Evolutionary conservation across 2,888 invertebrate species (phyloP).

Genomic region (Arctia plantaginis): DNA sequence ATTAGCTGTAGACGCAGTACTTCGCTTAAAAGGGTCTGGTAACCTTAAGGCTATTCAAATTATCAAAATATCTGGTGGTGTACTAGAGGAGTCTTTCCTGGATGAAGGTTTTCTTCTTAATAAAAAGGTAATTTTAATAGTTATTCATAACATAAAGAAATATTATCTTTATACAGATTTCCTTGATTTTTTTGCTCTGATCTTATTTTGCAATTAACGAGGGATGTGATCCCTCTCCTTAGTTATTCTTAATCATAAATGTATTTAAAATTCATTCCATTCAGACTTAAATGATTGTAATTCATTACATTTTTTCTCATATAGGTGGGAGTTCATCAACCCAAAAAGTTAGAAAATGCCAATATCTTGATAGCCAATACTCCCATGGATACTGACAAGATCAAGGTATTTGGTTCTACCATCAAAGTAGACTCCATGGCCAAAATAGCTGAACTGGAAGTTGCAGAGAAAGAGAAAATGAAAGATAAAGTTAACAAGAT

Average conservation of each 20-base stretch:
- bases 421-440: slow-evolving; percentile 97
- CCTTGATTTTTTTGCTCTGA: neutral
- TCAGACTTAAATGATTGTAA: neutral
- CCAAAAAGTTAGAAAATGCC: slow-evolving; percentile 97
- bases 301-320: slow-evolving; percentile 10
- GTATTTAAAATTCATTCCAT: too few relatives aligned
- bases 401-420: slow-evolving; percentile 99
- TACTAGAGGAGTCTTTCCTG: slow-evolving; percentile 97
- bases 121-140: slow-evolving; percentile 89
- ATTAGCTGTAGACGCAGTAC: slow-evolving; percentile 97
- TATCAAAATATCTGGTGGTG: slow-evolving; percentile 98
- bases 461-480: slow-evolving; percentile 99
- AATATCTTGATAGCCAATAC: slow-evolving; percentile 99
- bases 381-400: slow-evolving; percentile 99
- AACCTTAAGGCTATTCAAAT: slow-evolving; percentile 98
- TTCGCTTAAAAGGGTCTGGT: slow-evolving; percentile 97
- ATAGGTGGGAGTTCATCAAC: slow-evolving; percentile 98
- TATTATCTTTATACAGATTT: neutral
- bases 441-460: slow-evolving; percentile 98
- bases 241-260: too few relatives aligned
- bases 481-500: slow-evolving; percentile 99
- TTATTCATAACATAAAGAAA: neutral
- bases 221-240: too few relatives aligned
- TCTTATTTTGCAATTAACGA: neutral
- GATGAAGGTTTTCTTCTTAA: slow-evolving; percentile 98